These are phyloP conservation scores for Rhopalosiphum maidis DNA, from an alignment of 1,140 invertebrate species.

Conservation along the genomic window DNA sequence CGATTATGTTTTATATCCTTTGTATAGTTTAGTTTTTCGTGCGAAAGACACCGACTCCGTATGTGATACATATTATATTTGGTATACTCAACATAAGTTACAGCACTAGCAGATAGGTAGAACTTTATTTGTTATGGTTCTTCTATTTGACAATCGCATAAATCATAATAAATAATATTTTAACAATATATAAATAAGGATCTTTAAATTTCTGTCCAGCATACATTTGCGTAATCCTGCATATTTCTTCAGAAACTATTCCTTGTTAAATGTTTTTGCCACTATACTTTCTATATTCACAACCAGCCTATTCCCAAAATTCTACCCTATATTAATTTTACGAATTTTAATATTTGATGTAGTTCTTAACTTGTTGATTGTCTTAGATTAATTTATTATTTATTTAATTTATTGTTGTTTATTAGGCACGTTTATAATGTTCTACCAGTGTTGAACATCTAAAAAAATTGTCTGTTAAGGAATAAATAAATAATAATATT, in stretches of 20 bases:
- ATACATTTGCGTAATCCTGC: not conserved
- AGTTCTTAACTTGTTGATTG: not conserved
- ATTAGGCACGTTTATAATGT: no score
- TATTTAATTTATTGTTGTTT: not conserved
- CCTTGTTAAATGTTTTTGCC: not conserved
- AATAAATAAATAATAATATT: no score
- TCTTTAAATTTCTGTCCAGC: not conserved
- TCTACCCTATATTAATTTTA: not conserved
- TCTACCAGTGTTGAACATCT: no score
- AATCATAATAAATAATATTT: slow-evolving; percentile 17
- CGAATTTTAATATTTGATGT: not conserved
- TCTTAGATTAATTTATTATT: not conserved
- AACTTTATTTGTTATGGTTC: not conserved
- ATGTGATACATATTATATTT: not conserved
- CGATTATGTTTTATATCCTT: not conserved
- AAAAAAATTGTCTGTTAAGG: no score
- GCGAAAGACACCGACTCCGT: not conserved
- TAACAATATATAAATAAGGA: not conserved
- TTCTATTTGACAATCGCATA: not conserved
- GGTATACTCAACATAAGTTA: not conserved
- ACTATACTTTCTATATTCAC: not conserved
- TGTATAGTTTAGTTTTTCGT: not conserved
- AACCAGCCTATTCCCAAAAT: not conserved
- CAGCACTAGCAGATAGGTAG: not conserved
- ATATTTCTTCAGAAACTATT: not conserved